phyloP scores from a whole-genome alignment of 2,888 invertebrate genomes.

The Scaptomyza reducta region DNA sequence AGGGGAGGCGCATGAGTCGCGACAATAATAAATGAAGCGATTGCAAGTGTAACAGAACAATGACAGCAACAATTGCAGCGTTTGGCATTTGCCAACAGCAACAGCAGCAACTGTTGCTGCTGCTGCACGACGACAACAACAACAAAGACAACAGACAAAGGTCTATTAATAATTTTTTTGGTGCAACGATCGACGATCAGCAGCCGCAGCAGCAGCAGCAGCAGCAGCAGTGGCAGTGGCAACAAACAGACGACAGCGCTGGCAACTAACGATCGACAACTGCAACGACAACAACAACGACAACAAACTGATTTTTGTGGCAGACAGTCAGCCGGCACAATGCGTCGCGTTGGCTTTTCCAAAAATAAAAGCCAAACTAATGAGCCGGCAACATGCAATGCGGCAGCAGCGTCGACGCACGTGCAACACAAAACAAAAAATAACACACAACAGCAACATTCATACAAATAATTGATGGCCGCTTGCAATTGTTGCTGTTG shows the following conservation, averaged over 20 bases:
- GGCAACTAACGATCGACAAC: constrained; percentile 76
- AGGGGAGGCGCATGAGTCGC: constrained; percentile 44
- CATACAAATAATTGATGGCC: constrained; percentile 74
- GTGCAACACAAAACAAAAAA: constrained; percentile 51
- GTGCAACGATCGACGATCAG: constrained; percentile 60
- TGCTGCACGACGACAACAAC: constrained; percentile 12
- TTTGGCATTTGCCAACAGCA: constrained; percentile 79
- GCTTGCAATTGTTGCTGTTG: constrained; percentile 64
- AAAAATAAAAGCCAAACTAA: constrained; percentile 80
- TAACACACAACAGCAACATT: constrained; percentile 34
- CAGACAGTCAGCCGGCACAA: constrained; percentile 69
- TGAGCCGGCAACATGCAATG: constrained; percentile 80
- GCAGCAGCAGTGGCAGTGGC: constrained; percentile 20
- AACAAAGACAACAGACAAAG: constrained; percentile 67
- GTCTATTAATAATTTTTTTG: constrained; percentile 74
- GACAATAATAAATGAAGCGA: constrained; percentile 80
- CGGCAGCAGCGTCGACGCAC: constrained; percentile 64
- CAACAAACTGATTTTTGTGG: constrained; percentile 42
- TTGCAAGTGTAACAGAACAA: constrained; percentile 81
- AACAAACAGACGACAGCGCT: constrained; percentile 51
- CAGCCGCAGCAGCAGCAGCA: constrained; percentile 21
- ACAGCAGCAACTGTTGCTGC: constrained; percentile 40
- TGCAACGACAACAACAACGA: constrained; percentile 45
- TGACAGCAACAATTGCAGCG: constrained; percentile 79
- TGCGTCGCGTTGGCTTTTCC: constrained; percentile 80